Percentiles rank a stretch among this genome's conserved stretches.
phyloP scores from a whole-genome alignment of 1,140 invertebrate genomes.

The Trichoplusia ni region DNA sequence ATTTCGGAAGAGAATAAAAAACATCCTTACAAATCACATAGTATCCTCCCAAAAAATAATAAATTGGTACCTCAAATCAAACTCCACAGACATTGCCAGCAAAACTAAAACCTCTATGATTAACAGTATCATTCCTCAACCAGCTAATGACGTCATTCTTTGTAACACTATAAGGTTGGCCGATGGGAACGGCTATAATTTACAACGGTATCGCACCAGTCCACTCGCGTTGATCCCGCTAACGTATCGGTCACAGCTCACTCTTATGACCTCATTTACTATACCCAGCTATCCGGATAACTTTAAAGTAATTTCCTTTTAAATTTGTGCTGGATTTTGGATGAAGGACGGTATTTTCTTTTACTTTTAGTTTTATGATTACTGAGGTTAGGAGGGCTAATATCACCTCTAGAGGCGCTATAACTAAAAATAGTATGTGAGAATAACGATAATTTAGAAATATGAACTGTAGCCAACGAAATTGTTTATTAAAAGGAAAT shows the following conservation, averaged over 20 bases:
- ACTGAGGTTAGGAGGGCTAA: too few relatives aligned
- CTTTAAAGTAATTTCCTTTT: constrained; percentile 18
- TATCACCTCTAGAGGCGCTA: too few relatives aligned
- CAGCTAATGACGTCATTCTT: constrained; percentile 36
- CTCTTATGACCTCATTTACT: constrained; percentile 39
- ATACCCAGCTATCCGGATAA: constrained; percentile 31
- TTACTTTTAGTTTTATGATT: too few relatives aligned
- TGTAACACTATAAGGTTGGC: constrained; percentile 3
- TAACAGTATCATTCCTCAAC: constrained; percentile 26
- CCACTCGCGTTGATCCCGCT: constrained; percentile 43
- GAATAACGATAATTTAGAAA: too few relatives aligned
- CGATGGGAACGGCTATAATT: constrained; percentile 33
- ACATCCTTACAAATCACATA: too few relatives aligned
- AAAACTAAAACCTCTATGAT: constrained; percentile 2
- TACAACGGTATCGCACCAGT: constrained; percentile 38
- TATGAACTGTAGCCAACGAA: too few relatives aligned
- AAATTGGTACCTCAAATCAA: too few relatives aligned
- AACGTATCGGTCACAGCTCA: constrained; percentile 41
- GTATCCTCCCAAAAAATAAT: too few relatives aligned
- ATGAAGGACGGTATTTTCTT: too few relatives aligned
- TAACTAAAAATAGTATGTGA: too few relatives aligned
- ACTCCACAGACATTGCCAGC: not conserved
- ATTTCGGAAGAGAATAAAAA: too few relatives aligned
- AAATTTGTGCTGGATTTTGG: constrained; percentile 3
- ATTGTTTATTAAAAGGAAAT: too few relatives aligned